Evolutionary conservation across 92 coral and sea anemone species (phyloP), one percentile per base, ranked within the genome.

Genomic region (Parazoanthus swiftii): DNA sequence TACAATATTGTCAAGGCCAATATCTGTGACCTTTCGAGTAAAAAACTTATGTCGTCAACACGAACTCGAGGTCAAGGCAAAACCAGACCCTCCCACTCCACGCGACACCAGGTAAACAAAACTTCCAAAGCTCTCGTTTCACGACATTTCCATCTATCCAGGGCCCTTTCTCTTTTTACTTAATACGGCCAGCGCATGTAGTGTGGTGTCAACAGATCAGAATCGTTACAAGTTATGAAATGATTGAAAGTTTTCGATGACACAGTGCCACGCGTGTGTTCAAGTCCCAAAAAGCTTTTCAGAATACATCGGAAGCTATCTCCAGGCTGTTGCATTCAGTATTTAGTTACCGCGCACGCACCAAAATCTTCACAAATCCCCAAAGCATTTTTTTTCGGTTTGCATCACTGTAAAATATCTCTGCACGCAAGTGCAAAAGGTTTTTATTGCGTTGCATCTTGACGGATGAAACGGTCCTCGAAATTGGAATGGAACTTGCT

Each of bases 1-100:
- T 42, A 15, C n/a, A 76, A 39, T 43, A 42, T n/a, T 68, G 10
- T 23, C 50, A 68, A 82, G 50, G 37, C 76, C 86, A 66, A 68
- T 82, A 82, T 68, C 58, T 48, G 13, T 72, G 77, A 82, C 86
- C 51, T 82, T 66, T 67, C 68, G 42, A 67, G 37, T 82, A 67
- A n/a, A 82, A 38, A 67, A 43, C 56, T 66, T 63, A 38, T 33
- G 2, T 73, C 43, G 21, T 73, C 38, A 73, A 8, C 42, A 29
- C 43, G 42, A 73, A 37, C 43, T 26, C 18, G 66, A 51, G 63
- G 76, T 83, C 77, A 66, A 83, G 76, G 76, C 76, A 83, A 83
- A 9, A 8, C n/a, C 36, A 14, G 23, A 14, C 59, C 39, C 78
- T 46, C 86, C 20, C 77, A 25, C 63, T n/a, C 65, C 86, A 67